Base-by-base conservation (phyloP, 2,113 vertebrate genomes). In the Mus spicilegus region DNA sequence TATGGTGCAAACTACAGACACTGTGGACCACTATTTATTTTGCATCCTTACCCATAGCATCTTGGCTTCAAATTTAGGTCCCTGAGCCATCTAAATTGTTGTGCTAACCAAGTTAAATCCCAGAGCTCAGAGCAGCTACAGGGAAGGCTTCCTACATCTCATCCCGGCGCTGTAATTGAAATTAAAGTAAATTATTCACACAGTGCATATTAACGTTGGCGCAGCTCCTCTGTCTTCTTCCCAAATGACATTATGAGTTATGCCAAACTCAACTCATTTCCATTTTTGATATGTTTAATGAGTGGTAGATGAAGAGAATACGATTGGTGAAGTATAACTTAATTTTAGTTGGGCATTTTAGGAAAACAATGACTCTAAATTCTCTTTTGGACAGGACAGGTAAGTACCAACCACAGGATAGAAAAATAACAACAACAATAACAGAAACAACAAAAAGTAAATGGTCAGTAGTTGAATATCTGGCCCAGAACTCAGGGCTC, bases 181-280 rank as follows among this genome's bases (percentile, higher is more conserved):
- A 98, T 98, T 96, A 98, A 97, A 97, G 97, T 95, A 97, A 97
- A 97, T 98, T 97, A 97, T 97, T 98, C 97, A 97, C 97, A 97
- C 95, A 97, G 96, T 95, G 92, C 96, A 97, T 97, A 98, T 96
- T 97, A 97, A 97, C 84, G 90, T 97, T 97, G 97, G 95, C 96
- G 8, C 90, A 0, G 93, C 84, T 98, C 89, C 96, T 96, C 95
- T 98, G 95, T 93, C 94, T 97, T 95, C 97, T 97, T 98, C 97
- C 97, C 95, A 97, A 98, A 98, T 97, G 97, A 97, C 95, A 97
- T 97, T 97, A 95, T 97, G 96, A 97, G 96, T 97, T 97, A 96
- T 97, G 97, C 97, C 97, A 98, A 98, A 97, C 95, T 95, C 89
- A 96, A 82, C 96, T 98, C 97, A 98, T 97, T 98, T 98, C 97